Evolutionary conservation across 2,113 vertebrate genomes (phyloP), one percentile per base, ranked within the genome.

Genomic region (Cyrtonyx montezumae): DNA sequence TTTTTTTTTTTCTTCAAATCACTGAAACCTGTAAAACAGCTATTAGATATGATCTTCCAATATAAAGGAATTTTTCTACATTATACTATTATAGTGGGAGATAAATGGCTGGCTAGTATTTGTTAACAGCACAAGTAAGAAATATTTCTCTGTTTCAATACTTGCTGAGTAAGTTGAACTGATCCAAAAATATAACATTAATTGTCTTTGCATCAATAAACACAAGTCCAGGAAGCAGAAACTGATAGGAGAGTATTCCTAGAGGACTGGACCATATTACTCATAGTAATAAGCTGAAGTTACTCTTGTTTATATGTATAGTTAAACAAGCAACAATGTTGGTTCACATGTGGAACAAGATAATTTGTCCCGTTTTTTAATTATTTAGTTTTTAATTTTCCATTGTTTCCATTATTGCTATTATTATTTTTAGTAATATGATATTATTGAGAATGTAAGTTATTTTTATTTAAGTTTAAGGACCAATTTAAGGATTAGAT

Each of bases 281-380:
- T 13, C 7, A 25, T 56, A 3, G 28, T 58, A n/a, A 6, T 20
- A 58, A 55, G 20, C 2, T 4, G 6, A 37, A 8, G 8, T 43
- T 90, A 16, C 10, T 84, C 6, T 26, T 2, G 0, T 42, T 70
- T 12, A 0, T 2, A 3, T 2, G 2, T 5, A 12, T 2, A 0
- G 7, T 49, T 49, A 42, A 34, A 63, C 69, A 77, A 2, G 4
- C 46, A 5, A 1, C 26, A 40, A 14, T 3, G 5, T 66, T 74
- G 28, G n/a, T 79, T 46, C 28, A 83, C 2, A 15, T 43, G 11
- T 4, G 1, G 32, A 75, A 32, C 4, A 67, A 58, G n/a, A 43
- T 53, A n/a, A 42, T 76, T 61, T 59, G 45, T 62, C 17, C 3
- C 7, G 5, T 49, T 74, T 71, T 34, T 32, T 42, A 67, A 53